Evolutionary conservation across 2,797 vertebrate species (phyloP).

Genomic region (Gila robusta): DNA sequence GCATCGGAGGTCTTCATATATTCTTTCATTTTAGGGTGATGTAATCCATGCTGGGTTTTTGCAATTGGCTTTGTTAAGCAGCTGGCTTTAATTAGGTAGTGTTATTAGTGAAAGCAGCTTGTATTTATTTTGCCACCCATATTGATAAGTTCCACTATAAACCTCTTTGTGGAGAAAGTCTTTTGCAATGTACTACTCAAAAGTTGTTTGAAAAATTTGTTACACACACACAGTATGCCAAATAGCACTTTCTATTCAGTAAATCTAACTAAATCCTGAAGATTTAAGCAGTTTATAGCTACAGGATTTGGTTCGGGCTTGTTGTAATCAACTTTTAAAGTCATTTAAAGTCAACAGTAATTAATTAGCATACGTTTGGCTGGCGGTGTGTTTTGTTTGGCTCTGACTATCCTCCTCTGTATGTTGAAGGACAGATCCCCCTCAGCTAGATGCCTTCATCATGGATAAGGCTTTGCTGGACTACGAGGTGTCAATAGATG

Average conservation of each 20-base stretch:
- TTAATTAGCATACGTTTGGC: conserved; percentile 21
- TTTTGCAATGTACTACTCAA: conserved; percentile 5
- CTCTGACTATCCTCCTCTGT: conserved; percentile 53
- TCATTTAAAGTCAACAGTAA: neutral
- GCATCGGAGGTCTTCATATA: too few species aligned
- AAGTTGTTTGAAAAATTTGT: neutral
- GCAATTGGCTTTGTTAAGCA: neutral
- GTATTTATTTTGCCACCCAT: neutral
- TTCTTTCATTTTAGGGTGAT: conserved; percentile 11
- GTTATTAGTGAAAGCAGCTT: conserved; percentile 2
- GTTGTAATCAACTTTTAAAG: conserved; percentile 18
- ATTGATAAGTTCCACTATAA: neutral
- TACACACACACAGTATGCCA: neutral
- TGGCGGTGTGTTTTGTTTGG: conserved; percentile 16
- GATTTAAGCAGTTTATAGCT: conserved; percentile 12
- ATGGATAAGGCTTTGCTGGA: conserved; percentile 97
- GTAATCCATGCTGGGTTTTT: neutral
- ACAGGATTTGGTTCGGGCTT: neutral
- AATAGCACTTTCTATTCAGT: conserved; percentile 8
- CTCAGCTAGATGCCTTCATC: conserved; percentile 93
- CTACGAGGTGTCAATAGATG: conserved; percentile 96
- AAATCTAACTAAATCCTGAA: conserved; percentile 2
- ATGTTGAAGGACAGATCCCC: conserved; percentile 90
- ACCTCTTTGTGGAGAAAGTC: neutral
- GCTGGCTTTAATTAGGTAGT: neutral